Conservation (phyloP, 2,888 invertebrate genomes). For the Cheilosia soror region DNA sequence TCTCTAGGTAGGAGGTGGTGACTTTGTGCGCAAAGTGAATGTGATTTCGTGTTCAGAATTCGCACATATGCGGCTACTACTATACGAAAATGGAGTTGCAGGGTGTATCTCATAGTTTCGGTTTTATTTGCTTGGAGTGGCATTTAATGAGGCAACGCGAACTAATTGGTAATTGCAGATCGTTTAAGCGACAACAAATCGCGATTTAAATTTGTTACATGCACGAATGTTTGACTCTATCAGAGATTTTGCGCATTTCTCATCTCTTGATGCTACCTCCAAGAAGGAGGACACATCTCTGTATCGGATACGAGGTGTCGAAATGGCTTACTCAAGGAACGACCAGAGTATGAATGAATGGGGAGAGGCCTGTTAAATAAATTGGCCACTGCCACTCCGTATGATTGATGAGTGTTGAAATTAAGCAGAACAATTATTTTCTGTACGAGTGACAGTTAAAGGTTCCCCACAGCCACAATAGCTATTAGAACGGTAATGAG, state of each 20-base stretch:
- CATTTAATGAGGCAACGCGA: constrained; percentile 71
- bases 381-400: neutral
- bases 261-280: constrained; percentile 46
- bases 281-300: constrained; percentile 40
- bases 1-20: constrained; percentile 61
- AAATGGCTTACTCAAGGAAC: constrained; percentile 8
- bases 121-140: constrained; percentile 49
- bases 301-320: constrained; percentile 13
- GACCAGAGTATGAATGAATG: constrained; percentile 6
- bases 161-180: constrained; percentile 75
- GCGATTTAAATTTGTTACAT: constrained; percentile 73
- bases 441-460: neutral
- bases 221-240: constrained; percentile 68
- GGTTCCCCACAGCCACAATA: neutral
- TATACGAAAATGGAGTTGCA: constrained; percentile 54
- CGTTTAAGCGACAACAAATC: constrained; percentile 70
- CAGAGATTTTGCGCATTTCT: constrained; percentile 42
- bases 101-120: neutral
- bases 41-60: constrained; percentile 66
- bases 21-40: constrained; percentile 69
- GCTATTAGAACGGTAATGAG: neutral
- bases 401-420: constrained; percentile 9
- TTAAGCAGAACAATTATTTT: neutral
- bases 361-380: constrained; percentile 7
- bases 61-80: constrained; percentile 29